Evolutionary conservation across 2,113 vertebrate species (phyloP).

Genomic region (Panthera leo): DNA sequence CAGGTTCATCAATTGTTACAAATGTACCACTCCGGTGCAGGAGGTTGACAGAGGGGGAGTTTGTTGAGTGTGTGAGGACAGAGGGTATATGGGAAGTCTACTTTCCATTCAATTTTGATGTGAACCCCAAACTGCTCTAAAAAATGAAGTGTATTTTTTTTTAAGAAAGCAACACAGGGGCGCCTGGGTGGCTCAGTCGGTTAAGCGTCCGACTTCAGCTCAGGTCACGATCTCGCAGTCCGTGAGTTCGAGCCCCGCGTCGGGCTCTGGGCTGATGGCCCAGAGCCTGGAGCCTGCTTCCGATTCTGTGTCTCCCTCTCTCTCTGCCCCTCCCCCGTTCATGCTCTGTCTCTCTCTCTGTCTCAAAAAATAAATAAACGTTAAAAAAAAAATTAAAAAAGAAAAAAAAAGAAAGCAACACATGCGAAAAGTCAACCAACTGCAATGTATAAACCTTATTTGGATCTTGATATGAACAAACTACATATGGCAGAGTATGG

Average conservation of each 20-base stretch:
- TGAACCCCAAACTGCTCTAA: not conserved
- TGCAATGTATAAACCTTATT: not conserved
- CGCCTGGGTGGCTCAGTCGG: no score
- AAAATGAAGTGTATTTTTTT: not conserved
- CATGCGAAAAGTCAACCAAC: not conserved
- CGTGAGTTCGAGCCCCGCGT: no score
- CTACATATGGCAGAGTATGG: not conserved
- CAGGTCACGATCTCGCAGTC: no score
- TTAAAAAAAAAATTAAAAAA: no score
- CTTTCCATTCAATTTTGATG: not conserved
- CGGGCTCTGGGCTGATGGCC: no score
- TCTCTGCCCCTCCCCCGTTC: no score
- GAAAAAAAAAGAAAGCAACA: not conserved
- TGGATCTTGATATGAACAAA: not conserved
- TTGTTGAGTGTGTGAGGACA: not conserved
- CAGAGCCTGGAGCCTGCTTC: no score
- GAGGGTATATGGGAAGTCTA: not conserved
- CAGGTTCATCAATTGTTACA: no score
- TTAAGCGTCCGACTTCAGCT: no score
- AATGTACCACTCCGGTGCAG: not conserved
- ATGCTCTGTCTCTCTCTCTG: no score
- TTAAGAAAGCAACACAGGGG: not conserved
- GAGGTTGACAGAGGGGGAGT: not conserved
- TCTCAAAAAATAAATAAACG: no score
- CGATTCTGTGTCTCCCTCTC: no score